Base-by-base conservation (phyloP, 2,888 invertebrate genomes). In the Rhagonycha lutea region DNA sequence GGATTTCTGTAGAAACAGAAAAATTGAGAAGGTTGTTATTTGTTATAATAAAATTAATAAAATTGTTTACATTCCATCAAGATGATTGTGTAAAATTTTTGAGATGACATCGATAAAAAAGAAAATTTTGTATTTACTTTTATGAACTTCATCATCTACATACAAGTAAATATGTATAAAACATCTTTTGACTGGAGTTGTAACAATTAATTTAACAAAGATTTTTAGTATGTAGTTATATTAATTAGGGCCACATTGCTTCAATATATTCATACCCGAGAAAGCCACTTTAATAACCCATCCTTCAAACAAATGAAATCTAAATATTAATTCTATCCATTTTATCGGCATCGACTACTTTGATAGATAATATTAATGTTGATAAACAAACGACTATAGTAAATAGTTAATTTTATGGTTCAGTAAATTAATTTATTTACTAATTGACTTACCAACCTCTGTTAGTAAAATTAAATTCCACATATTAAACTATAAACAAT, bases 31-130 rank as follows among this genome's bases (percentile, higher is more conserved):
- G 70, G 68, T 47, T 47, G 47, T 47, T 73, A 76, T 76, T 73
- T 76, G 76, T 61, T 76, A 69, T 69, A 18, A 76, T 76, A 76
- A 76, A 76, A 76, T 76, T 76, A 76, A 73, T 70, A 73, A 76
- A 76, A 72, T 70, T 73, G 72, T 76, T 76, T 76, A 32, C 61
- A 60, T 73, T 62, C 72, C 70, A 62, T 73, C 76, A 73, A 65
- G 72, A 75, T 69, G 62, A 70, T 73, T 73, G 72, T 73, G 72
- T 74, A 71, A 74, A 74, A 74, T 70, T 70, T 61, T 63, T 26
- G 28, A 70, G 74, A 74, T 71, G 68, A 71, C 62, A 74, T 61
- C 24, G 65, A 68, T 32, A 68, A 70, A 70, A 9, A 65, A 68
- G 18, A 65, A 18, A 73, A 62, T 47, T 28, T 62, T 60, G 18